phyloP scores from a whole-genome alignment of 1,140 invertebrate genomes.

The Drosophila pseudoobscura region DNA sequence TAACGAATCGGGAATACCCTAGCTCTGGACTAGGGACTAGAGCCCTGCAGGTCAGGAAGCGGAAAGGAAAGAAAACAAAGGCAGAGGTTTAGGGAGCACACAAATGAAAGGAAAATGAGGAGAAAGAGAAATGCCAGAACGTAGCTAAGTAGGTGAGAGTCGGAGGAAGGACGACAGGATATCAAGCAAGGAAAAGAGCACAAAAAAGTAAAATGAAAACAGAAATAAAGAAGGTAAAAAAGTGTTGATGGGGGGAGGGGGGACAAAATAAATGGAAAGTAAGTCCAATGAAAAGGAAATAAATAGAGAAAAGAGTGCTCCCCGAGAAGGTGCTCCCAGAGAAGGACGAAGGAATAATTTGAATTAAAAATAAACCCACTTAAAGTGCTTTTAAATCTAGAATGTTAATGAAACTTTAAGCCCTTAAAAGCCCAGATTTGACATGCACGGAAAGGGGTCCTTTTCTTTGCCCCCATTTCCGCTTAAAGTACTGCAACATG shows the following conservation, averaged over 20 bases:
- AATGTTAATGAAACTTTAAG: no score
- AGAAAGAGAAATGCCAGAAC: constrained; percentile 15
- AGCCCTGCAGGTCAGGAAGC: background rate
- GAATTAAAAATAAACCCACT: no score
- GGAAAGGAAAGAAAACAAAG: no score
- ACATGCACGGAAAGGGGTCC: no score
- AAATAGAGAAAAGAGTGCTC: background rate
- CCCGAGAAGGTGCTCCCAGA: background rate
- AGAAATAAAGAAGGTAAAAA: no score
- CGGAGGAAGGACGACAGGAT: background rate
- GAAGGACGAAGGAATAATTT: background rate
- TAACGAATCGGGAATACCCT: constrained; percentile 11
- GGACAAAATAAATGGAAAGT: constrained; percentile 12
- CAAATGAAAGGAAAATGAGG: background rate
- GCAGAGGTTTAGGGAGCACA: no score
- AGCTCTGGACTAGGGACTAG: background rate
- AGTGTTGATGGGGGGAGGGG: no score
- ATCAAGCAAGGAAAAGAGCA: no score
- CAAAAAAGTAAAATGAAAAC: no score
- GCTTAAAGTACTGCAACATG: no score
- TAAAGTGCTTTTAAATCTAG: no score
- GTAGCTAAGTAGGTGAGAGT: background rate
- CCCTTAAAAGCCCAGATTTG: background rate
- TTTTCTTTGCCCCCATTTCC: no score
- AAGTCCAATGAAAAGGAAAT: constrained; percentile 21